Base-by-base conservation (phyloP, 2,888 invertebrate genomes). In the Polyploca ridens region DNA sequence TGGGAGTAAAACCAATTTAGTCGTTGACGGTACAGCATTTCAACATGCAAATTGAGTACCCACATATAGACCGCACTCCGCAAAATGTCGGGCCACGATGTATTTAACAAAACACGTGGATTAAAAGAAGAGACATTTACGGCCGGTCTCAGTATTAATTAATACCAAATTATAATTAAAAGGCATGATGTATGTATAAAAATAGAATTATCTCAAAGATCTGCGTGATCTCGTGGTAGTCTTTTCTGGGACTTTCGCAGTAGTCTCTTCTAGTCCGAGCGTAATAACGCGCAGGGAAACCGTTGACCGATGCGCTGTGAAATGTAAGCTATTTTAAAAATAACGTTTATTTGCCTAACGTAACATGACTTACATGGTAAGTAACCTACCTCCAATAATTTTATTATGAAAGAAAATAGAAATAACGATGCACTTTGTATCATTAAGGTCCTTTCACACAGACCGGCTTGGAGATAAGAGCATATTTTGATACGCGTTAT, bases 261-360 rank as follows among this genome's bases (percentile, higher is more conserved):
- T 44, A 0, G 79, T 69, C 44, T 88, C 83, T 13, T 85, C 86
- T 58, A 92, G 44, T 1, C 88, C 93, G 44, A 93, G 81, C 0
- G 90, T 90, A 46, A 93, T 83, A 38, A 93, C 91, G 13, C 90
- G 88, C 66, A 93, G 75, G 0, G 92, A 92, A n/a, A 93, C 82
- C 1, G 90, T 85, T 0, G 93, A 93, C 4, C 90, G 87, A 5
- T 85, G 88, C 11, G 83, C 93, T 93, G 71, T 14, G 73, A 63
- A 63, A 67, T 49, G 27, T n/a, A 63, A 58, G 13, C 33, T 8
- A n/a, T 5, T 19, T 46, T 46, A n/a, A 6, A 49, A 49, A 49
- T 14, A 44, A 13, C 3, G 0, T 41, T 13, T 41, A 41, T 41
- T 13, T 14, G 27, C 27, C 27, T 27, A 27, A 27, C 27, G 27